Conservation (phyloP, 1,140 invertebrate species). For the Penaeus indicus region DNA sequence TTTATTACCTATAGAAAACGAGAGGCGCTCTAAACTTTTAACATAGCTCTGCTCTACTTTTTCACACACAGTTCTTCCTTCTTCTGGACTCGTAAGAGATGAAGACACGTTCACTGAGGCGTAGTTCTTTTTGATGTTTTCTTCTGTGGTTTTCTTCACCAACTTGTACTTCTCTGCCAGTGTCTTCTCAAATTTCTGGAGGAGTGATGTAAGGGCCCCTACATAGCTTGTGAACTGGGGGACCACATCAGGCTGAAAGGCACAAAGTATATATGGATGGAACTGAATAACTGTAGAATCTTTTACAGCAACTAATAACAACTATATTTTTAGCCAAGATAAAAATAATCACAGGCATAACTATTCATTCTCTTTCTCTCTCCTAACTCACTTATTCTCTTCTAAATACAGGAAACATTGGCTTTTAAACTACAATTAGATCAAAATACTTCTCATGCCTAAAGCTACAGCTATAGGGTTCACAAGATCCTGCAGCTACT, state of each 20-base stretch:
- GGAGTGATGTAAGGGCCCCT: conserved; percentile 65
- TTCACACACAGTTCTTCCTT: conserved; percentile 64
- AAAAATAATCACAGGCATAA: too few relatives aligned
- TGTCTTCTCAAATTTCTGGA: conserved; percentile 65
- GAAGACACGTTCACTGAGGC: conserved; percentile 38
- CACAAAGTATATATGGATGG: conserved; percentile 59
- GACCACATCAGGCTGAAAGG: conserved; percentile 33
- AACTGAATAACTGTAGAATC: background rate
- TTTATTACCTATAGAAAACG: conserved; percentile 69
- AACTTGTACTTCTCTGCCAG: conserved; percentile 33
- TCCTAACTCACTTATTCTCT: too few relatives aligned
- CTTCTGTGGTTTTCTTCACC: conserved; percentile 1
- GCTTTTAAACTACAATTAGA: too few relatives aligned
- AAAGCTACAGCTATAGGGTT: too few relatives aligned
- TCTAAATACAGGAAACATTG: too few relatives aligned
- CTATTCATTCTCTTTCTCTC: too few relatives aligned
- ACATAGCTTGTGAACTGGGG: conserved; percentile 68
- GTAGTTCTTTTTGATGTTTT: background rate
- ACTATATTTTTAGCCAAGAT: background rate
- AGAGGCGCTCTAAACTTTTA: conserved; percentile 69
- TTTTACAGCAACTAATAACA: background rate
- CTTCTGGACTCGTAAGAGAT: conserved; percentile 62
- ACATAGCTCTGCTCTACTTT: conserved; percentile 70
- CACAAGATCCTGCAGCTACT: too few relatives aligned
- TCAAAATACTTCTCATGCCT: too few relatives aligned